These are phyloP conservation scores for Perdix hodgsoniae DNA, from an alignment of 2,797 vertebrate genomes.

Conservation along the genomic window DNA sequence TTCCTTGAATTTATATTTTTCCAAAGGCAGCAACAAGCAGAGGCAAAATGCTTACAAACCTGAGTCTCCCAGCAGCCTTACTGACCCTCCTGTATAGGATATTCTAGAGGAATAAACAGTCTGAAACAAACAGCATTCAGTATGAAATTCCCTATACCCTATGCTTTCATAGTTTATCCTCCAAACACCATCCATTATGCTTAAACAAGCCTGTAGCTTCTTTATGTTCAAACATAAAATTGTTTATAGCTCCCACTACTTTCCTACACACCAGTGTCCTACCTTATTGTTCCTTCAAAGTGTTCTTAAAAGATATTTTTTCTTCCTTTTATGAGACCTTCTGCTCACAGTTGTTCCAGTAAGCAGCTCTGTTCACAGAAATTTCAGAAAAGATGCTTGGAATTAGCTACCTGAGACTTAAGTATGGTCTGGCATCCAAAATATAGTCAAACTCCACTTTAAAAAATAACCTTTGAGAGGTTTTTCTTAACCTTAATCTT, in stretches of 20 bases:
- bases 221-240: conserved; percentile 44
- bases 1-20: background rate
- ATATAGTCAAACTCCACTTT: background rate
- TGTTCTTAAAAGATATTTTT: background rate
- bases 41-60: background rate
- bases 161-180: conserved; percentile 24
- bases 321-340: background rate
- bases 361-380: background rate
- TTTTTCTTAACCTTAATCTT: conserved; percentile 10
- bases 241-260: conserved; percentile 23
- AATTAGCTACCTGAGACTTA: background rate
- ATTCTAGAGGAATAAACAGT: background rate
- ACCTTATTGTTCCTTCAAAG: background rate
- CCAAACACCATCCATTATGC: conserved; percentile 10
- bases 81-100: background rate
- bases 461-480: background rate
- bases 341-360: background rate
- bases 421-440: background rate
- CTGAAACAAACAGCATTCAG: background rate
- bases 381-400: background rate
- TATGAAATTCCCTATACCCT: background rate
- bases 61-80: background rate
- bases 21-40: background rate
- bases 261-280: background rate
- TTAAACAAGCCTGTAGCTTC: conserved; percentile 45